Percentiles rank a stretch among this genome's conserved stretches.
Evolutionary conservation across 2,888 invertebrate species (phyloP).

Genomic region (Apodemia duryi): DNA sequence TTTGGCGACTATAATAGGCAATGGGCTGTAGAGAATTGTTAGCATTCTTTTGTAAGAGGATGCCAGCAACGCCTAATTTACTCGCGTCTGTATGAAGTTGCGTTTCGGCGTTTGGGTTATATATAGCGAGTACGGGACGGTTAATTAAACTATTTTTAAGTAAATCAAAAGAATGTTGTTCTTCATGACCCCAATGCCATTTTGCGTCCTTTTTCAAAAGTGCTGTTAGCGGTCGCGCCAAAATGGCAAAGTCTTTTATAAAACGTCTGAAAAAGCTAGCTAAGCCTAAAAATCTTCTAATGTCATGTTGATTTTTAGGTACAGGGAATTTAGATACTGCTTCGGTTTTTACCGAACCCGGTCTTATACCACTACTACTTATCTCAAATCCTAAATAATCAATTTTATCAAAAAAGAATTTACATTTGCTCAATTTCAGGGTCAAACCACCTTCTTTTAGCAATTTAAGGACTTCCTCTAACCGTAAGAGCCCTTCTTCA

Average conservation of each 20-base stretch:
- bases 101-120: slow-evolving; percentile 18
- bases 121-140: slow-evolving; percentile 32
- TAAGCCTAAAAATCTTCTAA: slow-evolving; percentile 26
- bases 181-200: neutral
- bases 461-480: no score
- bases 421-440: no score
- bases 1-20: no score
- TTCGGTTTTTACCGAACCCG: no score
- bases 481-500: no score
- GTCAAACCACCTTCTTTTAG: no score
- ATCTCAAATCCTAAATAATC: no score
- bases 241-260: slow-evolving; percentile 22
- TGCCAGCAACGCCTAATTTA: slow-evolving; percentile 23
- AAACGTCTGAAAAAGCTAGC: slow-evolving; percentile 27
- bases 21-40: no score
- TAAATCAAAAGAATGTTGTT: slow-evolving; percentile 22
- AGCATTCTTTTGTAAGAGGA: slow-evolving; percentile 17
- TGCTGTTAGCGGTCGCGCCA: slow-evolving; percentile 31
- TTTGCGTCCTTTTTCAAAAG: slow-evolving; percentile 26
- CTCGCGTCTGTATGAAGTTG: slow-evolving; percentile 22
- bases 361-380: no score
- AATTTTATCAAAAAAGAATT: neutral
- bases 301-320: slow-evolving; percentile 24
- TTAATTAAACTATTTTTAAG: neutral
- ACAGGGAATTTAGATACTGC: neutral